These are phyloP conservation scores for Drosophila pectinifera DNA, from an alignment of 1,140 invertebrate species.

Conservation along the genomic window DNA sequence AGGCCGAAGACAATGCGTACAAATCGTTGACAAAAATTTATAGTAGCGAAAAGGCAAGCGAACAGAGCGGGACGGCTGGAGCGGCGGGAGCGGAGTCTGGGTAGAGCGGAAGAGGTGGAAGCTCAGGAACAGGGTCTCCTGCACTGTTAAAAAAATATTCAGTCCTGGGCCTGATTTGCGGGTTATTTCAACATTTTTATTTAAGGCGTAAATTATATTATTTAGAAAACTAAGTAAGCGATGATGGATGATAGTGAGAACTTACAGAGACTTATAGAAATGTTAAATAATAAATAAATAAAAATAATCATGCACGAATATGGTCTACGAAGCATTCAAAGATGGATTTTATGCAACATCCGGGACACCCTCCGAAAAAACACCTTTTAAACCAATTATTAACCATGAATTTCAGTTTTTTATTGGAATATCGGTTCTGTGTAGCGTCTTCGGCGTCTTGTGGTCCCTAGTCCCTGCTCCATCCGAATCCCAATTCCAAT, in stretches of 20 bases:
- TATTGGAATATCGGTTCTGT: neutral
- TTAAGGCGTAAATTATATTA: too few species aligned
- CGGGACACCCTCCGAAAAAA: neutral
- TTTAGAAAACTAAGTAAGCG: too few species aligned
- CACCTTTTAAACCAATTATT: too few species aligned
- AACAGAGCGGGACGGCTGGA: neutral
- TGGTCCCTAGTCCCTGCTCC: neutral
- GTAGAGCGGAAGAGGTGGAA: constrained; percentile 1
- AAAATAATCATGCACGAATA: too few species aligned
- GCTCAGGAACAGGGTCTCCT: neutral
- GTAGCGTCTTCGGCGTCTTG: constrained; percentile 10
- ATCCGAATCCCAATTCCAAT: constrained; percentile 1
- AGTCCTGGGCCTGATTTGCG: neutral
- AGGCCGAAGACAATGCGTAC: constrained; percentile 75
- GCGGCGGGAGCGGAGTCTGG: constrained; percentile 4
- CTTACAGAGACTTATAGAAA: too few species aligned
- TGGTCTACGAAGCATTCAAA: too few species aligned
- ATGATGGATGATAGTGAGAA: too few species aligned
- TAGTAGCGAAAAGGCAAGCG: constrained; percentile 65
- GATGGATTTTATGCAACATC: neutral
- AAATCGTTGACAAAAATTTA: constrained; percentile 84
- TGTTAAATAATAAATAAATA: too few species aligned
- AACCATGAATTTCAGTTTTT: too few species aligned
- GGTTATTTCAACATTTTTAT: too few species aligned
- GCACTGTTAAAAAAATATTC: constrained; percentile 10